These are phyloP conservation scores for Molossus alvarezi DNA, from an alignment of 2,797 vertebrate species.

Conservation along the genomic window DNA sequence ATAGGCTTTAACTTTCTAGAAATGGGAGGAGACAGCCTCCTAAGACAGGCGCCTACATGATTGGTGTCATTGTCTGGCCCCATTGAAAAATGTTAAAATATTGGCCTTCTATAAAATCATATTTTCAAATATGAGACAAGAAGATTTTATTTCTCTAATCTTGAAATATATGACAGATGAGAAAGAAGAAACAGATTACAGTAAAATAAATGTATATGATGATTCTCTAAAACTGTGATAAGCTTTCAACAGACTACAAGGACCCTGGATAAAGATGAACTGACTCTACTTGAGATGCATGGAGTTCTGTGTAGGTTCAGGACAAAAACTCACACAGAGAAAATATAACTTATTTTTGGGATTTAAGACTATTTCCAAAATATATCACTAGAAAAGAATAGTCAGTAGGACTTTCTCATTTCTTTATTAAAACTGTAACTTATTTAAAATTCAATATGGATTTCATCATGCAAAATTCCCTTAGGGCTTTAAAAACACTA, in stretches of 20 bases:
- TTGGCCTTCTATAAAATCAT: neutral
- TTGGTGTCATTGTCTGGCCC: neutral
- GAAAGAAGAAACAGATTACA: conserved; percentile 27
- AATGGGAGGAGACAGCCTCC: neutral
- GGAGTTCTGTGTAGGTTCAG: neutral
- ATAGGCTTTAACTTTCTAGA: neutral
- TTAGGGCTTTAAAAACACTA: neutral
- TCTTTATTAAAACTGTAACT: neutral
- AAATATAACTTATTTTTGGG: neutral
- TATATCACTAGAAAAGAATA: neutral
- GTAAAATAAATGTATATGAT: conserved; percentile 23
- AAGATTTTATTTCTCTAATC: conserved; percentile 36
- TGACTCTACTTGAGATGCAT: neutral
- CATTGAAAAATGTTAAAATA: neutral
- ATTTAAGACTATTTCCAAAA: conserved; percentile 20
- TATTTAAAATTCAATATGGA: neutral
- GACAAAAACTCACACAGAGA: neutral
- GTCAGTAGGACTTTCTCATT: neutral
- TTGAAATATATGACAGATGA: conserved; percentile 59
- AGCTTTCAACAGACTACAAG: neutral
- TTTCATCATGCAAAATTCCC: conserved; percentile 14
- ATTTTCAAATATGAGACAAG: neutral
- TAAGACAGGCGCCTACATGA: neutral
- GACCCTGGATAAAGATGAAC: neutral
- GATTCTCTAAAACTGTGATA: conserved; percentile 11